These are phyloP conservation scores for Glandiceps talaboti DNA, from an alignment of 53 echinoderm and acorn worm genomes.

Conservation along the genomic window DNA sequence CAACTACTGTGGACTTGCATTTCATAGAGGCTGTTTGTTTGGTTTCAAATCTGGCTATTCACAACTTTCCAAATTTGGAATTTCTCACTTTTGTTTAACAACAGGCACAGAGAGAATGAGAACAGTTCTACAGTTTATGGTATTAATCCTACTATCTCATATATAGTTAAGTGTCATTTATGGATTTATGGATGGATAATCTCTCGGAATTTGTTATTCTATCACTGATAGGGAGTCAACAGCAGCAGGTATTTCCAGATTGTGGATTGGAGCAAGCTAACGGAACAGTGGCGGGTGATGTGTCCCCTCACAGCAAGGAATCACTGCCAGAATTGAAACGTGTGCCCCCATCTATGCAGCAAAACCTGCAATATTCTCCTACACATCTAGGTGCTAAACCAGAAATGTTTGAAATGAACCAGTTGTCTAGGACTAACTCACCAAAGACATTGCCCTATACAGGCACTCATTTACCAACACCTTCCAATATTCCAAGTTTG, in stretches of 20 bases:
- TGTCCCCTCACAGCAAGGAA: background rate
- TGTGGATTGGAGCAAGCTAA: background rate
- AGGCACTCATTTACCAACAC: background rate
- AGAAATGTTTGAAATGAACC: background rate
- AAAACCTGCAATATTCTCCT: background rate
- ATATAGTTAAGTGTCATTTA: too few species aligned
- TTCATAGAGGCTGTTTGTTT: too few species aligned
- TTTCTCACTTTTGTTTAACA: too few species aligned
- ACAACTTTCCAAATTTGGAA: too few species aligned
- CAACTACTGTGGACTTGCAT: too few species aligned
- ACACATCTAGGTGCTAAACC: background rate
- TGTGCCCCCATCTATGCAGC: background rate
- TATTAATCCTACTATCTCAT: too few species aligned
- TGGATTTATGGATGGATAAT: too few species aligned
- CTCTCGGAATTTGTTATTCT: too few species aligned
- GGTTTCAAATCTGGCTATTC: too few species aligned
- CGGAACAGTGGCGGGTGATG: background rate
- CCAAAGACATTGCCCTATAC: background rate
- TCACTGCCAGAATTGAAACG: background rate
- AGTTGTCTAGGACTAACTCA: background rate
- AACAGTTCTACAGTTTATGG: too few species aligned
- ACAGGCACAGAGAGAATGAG: too few species aligned
- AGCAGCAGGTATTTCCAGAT: background rate
- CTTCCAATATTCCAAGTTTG: background rate
- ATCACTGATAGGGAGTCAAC: background rate